Percentiles rank a stretch among this genome's conserved stretches.
Evolutionary conservation across 2,113 vertebrate genomes (phyloP).

Genomic region (Oceanites oceanicus): DNA sequence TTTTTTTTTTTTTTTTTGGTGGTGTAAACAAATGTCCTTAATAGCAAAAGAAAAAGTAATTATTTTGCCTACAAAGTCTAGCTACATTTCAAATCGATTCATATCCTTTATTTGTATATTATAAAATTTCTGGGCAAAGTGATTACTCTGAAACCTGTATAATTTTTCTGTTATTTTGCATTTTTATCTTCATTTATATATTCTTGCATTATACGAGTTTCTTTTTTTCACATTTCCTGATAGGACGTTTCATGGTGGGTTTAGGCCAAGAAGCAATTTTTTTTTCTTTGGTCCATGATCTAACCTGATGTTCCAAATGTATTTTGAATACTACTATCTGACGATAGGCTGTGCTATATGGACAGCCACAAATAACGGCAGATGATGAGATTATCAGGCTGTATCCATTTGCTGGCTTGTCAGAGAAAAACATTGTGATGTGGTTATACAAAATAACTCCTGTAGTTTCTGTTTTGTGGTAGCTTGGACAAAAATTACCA

Average conservation of each 20-base stretch:
- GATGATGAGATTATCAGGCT: neutral
- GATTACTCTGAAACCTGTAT: neutral
- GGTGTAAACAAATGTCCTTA: neutral
- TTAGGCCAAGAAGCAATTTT: neutral
- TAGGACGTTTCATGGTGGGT: neutral
- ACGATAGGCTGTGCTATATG: neutral
- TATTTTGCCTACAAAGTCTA: neutral
- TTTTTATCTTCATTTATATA: neutral
- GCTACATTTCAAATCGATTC: neutral
- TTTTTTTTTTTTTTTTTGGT: neutral
- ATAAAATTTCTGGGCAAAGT: neutral
- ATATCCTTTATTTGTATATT: neutral
- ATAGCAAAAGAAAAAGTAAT: neutral
- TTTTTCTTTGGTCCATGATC: fast-evolving
- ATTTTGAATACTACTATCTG: neutral
- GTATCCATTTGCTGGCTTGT: neutral
- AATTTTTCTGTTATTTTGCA: neutral
- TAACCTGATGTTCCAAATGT: neutral
- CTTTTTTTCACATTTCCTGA: neutral
- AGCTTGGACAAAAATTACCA: neutral
- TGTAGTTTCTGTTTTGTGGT: neutral
- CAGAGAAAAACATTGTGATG: neutral
- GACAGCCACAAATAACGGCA: neutral
- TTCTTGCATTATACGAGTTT: neutral
- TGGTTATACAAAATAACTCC: neutral